Evolutionary conservation across 2,888 invertebrate species (phyloP), one percentile per base, ranked within the genome.

Genomic region (Sabatieria punctata): DNA sequence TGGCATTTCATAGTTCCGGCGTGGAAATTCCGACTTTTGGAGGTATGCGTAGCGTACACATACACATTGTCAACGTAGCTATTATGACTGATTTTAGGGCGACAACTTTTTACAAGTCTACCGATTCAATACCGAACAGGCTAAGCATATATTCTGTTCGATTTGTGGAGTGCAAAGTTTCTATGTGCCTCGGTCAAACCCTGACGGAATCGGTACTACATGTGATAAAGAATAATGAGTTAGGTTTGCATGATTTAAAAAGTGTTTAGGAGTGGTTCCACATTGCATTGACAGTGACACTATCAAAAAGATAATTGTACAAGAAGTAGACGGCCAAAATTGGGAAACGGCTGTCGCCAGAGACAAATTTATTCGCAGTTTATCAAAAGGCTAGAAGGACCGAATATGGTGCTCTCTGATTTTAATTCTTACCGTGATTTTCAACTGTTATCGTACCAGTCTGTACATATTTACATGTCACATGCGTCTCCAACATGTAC

Each of bases 131-230:
- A 69, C 69, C 1, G 59, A 65, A 49, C 47, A 57, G 47, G 71
- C 71, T 8, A 67, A 69, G 51, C 71, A 72, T 54, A 65, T 55
- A 44, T 72, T 71, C 56, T 72, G 72, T 55, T 62, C 63, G 39
- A 65, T 54, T 3, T 73, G 73, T 59, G 73, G 73, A 2, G 71
- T 73, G 0, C 72, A 73, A 53, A 67, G 71, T 54, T 73, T 73
- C 57, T 73, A 72, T 59, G 64, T 64, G 42, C 73, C 73, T 1
- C 57, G 73, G 33, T 71, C 71, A 1, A 72, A 73, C 55, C 71
- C 70, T 1, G 68, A 71, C 55, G 70, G 70, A 27, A 65, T 68
- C 46, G 72, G 72, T 71, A 57, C 54, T 30, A n/a, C n/a, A n/a
- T n/a, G n/a, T n/a, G n/a, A n/a, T n/a, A n/a, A n/a, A n/a, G n/a